Evolutionary conservation across 2,888 invertebrate species (phyloP).

Genomic region (Labia minor): DNA sequence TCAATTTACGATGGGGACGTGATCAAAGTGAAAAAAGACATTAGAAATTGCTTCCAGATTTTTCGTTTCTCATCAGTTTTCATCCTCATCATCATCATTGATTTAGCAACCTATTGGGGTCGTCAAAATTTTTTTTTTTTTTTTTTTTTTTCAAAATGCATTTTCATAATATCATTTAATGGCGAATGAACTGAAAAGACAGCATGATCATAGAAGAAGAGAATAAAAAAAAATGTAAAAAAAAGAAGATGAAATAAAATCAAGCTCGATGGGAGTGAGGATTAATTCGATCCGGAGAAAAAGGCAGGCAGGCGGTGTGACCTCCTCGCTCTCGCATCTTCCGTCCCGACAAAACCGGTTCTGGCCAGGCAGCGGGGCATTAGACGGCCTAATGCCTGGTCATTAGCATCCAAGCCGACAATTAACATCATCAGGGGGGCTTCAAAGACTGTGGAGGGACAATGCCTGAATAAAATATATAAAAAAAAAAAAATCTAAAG

Average conservation of each 20-base stretch:
- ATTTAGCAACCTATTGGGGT: too few relatives aligned
- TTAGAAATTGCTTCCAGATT: too few relatives aligned
- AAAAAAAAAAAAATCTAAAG: background rate
- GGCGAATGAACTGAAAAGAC: background rate
- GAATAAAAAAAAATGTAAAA: background rate
- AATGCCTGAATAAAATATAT: background rate
- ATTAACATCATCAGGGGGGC: constrained; percentile 9
- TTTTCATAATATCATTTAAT: background rate
- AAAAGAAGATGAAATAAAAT: background rate
- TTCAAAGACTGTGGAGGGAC: background rate
- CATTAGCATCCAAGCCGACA: constrained; percentile 13
- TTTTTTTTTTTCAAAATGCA: too few relatives aligned
- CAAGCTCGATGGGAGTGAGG: background rate
- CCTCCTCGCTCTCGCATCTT: background rate
- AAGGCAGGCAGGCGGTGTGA: background rate
- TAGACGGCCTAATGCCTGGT: constrained; percentile 1
- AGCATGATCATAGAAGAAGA: background rate
- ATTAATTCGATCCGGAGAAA: background rate
- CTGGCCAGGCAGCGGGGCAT: constrained; percentile 4
- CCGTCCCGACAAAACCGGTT: background rate
- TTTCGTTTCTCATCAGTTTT: too few relatives aligned
- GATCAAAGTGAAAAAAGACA: too few relatives aligned
- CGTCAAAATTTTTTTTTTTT: too few relatives aligned
- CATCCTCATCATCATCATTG: too few relatives aligned
- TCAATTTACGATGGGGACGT: too few relatives aligned